Base-by-base conservation (phyloP, 1,140 invertebrate species). In the Leptonema lineaticorne region DNA sequence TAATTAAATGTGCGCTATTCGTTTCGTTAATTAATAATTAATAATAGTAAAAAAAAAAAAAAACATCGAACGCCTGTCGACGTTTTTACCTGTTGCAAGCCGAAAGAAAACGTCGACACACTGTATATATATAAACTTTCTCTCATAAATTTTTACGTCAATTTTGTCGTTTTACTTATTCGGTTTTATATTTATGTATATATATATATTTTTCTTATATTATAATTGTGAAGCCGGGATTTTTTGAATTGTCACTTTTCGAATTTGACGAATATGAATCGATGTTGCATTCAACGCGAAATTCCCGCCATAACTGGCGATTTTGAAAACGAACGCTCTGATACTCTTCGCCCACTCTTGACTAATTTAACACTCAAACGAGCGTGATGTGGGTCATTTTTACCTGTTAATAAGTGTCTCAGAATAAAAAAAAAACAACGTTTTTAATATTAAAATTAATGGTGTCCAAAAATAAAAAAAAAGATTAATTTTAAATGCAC, bases 291-390 rank as follows among this genome's bases (percentile, higher is more conserved):
- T 64, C 62, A 64, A 29, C 29, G 30, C 62, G 62, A 64, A 50
- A 64, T 64, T 64, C 41, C 62, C 62, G 62, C 62, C 62, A 64
- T 64, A 62, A 64, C 62, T 64, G 59, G 27, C n/a, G 9, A 37
- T 27, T 45, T 29, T 30, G 62, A 64, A 27, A 64, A 64, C 16
- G 62, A 64, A 41, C 20, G 45, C 27, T n/a, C n/a, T n/a, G n/a
- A 14, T 27, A 64, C 20, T 26, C 22, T 22, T 11, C 27, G 50
- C 50, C 50, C 50, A 50, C 45, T 16, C 20, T 20, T 14, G 62
- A 30, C 30, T 22, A 64, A 64, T 7, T 64, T 64, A 64, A 64
- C 62, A 45, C 24, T 50, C 1, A 1, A 6, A 24, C 20, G 62
- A 64, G 45, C 24, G n/a, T 1, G 14, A 26, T 26, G n/a, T n/a